phyloP scores from a whole-genome alignment of 2,113 vertebrate species.

The Sinocyclocheilus maitianheensis region DNA sequence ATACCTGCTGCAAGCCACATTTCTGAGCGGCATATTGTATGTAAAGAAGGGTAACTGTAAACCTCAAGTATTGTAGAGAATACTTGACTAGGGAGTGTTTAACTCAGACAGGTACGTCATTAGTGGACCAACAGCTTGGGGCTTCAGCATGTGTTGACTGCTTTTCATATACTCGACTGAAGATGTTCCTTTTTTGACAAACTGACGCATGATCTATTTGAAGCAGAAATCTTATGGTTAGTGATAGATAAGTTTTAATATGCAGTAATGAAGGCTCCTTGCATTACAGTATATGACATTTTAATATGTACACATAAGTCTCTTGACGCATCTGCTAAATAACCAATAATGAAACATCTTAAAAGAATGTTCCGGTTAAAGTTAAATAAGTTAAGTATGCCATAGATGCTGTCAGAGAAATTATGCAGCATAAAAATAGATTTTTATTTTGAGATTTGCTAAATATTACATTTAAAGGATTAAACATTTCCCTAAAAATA shows the following conservation, averaged over 20 bases:
- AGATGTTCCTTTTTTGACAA: constrained; percentile 8
- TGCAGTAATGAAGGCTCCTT: neutral
- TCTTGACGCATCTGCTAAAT: neutral
- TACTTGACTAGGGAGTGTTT: neutral
- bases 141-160: constrained; percentile 13
- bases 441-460: too few species aligned
- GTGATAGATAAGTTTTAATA: neutral
- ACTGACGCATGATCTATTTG: constrained; percentile 10
- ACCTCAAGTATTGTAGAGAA: neutral
- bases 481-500: too few species aligned
- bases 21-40: neutral
- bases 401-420: neutral
- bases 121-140: neutral
- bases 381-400: neutral
- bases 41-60: neutral
- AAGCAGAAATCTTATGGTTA: neutral
- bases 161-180: constrained; percentile 9
- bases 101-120: constrained; percentile 20
- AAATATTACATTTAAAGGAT: too few species aligned
- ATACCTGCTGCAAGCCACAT: neutral
- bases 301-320: neutral
- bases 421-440: too few species aligned
- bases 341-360: neutral
- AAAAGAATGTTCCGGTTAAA: neutral
- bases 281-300: neutral